These are phyloP conservation scores for Prolemur simus DNA, from an alignment of 2,113 vertebrate genomes.

Conservation along the genomic window DNA sequence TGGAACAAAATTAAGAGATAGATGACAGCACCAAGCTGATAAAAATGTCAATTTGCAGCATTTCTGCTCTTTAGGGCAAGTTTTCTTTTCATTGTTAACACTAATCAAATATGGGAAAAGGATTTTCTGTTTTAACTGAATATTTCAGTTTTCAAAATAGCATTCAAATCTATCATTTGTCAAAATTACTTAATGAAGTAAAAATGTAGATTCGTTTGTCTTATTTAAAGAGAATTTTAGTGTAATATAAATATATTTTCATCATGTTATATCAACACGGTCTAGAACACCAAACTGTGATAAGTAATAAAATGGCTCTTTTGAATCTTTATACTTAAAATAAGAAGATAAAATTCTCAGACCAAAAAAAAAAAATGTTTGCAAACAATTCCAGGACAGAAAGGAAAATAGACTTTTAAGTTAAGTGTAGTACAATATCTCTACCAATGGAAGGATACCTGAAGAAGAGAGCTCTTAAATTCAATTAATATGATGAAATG, in stretches of 20 bases:
- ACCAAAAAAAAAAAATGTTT: background rate
- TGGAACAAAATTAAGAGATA: slow-evolving; percentile 61
- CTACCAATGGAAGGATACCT: background rate
- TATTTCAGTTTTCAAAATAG: slow-evolving; percentile 55
- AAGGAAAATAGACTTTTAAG: slow-evolving; percentile 33
- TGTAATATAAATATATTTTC: slow-evolving; percentile 53
- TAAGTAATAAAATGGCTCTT: background rate
- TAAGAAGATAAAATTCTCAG: background rate
- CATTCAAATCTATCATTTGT: slow-evolving; percentile 30
- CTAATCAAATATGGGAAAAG: slow-evolving; percentile 74
- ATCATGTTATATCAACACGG: background rate
- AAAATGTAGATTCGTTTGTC: slow-evolving; percentile 43
- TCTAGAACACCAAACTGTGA: background rate
- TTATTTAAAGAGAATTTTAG: slow-evolving; percentile 73
- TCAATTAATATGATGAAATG: background rate
- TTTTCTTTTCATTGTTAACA: slow-evolving; percentile 10
- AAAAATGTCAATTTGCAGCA: background rate
- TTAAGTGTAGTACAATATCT: background rate
- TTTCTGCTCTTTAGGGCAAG: background rate
- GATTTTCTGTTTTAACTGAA: slow-evolving; percentile 28
- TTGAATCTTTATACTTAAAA: background rate
- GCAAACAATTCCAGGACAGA: slow-evolving; percentile 7
- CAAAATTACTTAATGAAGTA: slow-evolving; percentile 11
- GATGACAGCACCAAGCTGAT: background rate
- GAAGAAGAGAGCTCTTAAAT: background rate